Conservation (phyloP, 2,797 vertebrate species). For the Echeneis naucrates region DNA sequence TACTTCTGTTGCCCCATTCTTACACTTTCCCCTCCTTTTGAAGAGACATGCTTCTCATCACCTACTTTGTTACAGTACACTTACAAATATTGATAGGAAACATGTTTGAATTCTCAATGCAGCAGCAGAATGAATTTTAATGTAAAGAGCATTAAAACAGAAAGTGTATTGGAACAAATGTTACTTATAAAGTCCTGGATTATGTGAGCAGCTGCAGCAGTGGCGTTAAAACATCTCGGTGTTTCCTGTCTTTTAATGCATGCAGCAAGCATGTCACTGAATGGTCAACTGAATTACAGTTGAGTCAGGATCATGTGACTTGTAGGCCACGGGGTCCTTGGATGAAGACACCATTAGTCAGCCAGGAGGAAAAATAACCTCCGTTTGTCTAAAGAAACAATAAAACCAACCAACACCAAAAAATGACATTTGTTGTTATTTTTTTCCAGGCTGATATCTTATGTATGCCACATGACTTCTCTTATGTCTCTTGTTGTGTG, state of each 20-base stretch:
- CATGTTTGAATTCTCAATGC: not conserved
- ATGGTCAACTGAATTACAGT: conserved; percentile 18
- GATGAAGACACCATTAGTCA: conserved; percentile 31
- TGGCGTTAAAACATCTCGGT: not conserved
- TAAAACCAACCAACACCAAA: conserved; percentile 16
- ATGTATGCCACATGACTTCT: conserved; percentile 22
- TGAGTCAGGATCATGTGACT: conserved; percentile 33
- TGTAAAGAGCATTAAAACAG: not conserved
- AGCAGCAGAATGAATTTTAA: not conserved
- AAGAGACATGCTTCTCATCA: conserved; percentile 43
- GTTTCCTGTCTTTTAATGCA: conserved; percentile 10
- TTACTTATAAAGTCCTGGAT: conserved; percentile 3
- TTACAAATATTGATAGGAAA: conserved; percentile 6
- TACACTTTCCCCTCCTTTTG: conserved; percentile 26
- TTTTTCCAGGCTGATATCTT: conserved; percentile 22
- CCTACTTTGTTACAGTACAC: conserved; percentile 44
- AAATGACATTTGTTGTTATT: not conserved
- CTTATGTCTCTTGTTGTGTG: conserved; percentile 29
- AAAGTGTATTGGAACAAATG: too few species aligned
- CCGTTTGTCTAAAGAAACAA: conserved; percentile 2
- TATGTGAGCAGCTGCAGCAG: not conserved
- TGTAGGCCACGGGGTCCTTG: conserved; percentile 44
- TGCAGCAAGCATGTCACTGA: conserved; percentile 27
- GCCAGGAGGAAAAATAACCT: conserved; percentile 4
- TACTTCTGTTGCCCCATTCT: conserved; percentile 36